These are phyloP conservation scores for Phaetusa simplex DNA, from an alignment of 2,113 vertebrate species.

Conservation along the genomic window DNA sequence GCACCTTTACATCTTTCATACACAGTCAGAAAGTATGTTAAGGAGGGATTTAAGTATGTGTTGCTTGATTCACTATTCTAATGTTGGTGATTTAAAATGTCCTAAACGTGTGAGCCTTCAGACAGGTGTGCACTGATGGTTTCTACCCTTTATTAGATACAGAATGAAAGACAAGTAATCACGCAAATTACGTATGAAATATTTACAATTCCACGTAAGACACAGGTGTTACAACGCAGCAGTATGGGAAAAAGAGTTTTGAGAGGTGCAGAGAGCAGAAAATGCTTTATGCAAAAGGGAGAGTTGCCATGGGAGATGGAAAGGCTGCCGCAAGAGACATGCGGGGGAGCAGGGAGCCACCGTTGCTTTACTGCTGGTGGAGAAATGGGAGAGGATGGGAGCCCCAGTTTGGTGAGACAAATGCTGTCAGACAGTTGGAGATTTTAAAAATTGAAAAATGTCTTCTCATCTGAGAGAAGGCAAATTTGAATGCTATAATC, in stretches of 20 bases:
- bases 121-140: background rate
- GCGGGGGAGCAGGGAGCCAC: background rate
- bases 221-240: background rate
- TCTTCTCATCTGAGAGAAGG: background rate
- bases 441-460: background rate
- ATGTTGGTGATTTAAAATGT: background rate
- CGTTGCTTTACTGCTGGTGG: background rate
- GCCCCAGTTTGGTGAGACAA: background rate
- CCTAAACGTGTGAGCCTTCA: background rate
- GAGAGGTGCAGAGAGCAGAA: background rate
- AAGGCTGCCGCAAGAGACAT: accelerated
- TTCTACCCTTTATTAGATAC: background rate
- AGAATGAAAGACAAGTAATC: background rate
- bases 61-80: background rate
- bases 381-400: background rate
- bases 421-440: background rate
- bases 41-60: background rate
- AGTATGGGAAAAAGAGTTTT: accelerated
- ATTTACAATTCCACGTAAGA: background rate
- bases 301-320: background rate
- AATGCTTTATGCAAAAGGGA: background rate
- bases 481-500: background rate
- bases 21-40: background rate
- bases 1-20: background rate
- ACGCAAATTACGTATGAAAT: background rate